These are phyloP conservation scores for Aphaenogaster ashmeadi DNA, from an alignment of 1,140 invertebrate species.

Conservation along the genomic window DNA sequence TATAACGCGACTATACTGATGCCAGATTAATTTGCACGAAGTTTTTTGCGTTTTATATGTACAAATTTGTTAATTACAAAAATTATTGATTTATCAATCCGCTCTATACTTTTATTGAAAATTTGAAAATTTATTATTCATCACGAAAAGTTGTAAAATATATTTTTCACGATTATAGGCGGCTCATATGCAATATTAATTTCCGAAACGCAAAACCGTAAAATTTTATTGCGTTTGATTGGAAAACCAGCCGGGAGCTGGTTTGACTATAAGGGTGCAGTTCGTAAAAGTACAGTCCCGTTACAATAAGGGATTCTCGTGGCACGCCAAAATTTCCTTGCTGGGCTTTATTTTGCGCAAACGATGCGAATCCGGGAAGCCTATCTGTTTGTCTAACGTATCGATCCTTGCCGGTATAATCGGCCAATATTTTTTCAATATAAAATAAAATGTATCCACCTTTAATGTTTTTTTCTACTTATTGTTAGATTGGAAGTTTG, in stretches of 20 bases:
- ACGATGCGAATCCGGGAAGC: slow-evolving; percentile 42
- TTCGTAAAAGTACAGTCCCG: slow-evolving; percentile 7
- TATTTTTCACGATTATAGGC: neutral
- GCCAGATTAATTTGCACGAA: neutral
- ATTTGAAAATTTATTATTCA: neutral
- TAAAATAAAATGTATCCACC: neutral
- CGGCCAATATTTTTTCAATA: slow-evolving; percentile 27
- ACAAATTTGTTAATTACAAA: neutral
- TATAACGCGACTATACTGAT: neutral
- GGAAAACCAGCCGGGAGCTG: neutral
- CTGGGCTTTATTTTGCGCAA: slow-evolving; percentile 47
- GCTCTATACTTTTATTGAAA: neutral
- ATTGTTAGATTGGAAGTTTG: neutral
- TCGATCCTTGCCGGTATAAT: slow-evolving; percentile 27
- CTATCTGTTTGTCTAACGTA: slow-evolving; percentile 45
- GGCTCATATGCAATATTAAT: slow-evolving; percentile 55
- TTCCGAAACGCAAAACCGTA: slow-evolving; percentile 38
- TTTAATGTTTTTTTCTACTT: slow-evolving; percentile 6
- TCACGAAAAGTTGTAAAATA: neutral
- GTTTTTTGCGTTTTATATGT: neutral
- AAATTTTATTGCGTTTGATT: slow-evolving; percentile 65
- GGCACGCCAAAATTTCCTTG: slow-evolving; percentile 15
- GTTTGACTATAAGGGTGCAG: neutral
- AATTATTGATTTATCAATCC: neutral
- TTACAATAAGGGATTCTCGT: slow-evolving; percentile 13